These are phyloP conservation scores for Glandiceps talaboti DNA, from an alignment of 53 echinoderm and acorn worm genomes.

Conservation along the genomic window DNA sequence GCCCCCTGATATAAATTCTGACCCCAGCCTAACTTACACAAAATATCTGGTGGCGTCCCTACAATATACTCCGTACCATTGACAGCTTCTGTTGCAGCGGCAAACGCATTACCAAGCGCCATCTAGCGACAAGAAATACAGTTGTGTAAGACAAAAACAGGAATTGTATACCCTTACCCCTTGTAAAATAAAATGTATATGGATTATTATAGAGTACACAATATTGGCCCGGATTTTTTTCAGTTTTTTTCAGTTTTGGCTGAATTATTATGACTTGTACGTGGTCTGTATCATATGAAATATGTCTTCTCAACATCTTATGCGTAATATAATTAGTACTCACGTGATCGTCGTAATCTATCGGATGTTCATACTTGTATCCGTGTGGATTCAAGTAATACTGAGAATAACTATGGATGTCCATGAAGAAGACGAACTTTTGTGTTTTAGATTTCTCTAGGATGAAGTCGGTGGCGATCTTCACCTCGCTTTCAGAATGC, in stretches of 20 bases:
- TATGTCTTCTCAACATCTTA: too few species aligned
- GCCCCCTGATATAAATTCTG: too few species aligned
- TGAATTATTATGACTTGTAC: too few species aligned
- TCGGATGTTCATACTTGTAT: background rate
- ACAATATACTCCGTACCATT: slow-evolving; percentile 2
- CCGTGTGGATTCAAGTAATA: background rate
- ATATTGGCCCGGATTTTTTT: too few species aligned
- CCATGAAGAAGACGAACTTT: background rate
- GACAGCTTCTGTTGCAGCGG: background rate
- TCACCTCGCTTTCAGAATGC: background rate
- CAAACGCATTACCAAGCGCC: background rate
- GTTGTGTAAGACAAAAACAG: too few species aligned
- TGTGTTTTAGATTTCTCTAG: background rate
- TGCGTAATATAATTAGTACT: too few species aligned
- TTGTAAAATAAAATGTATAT: too few species aligned
- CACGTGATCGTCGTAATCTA: background rate
- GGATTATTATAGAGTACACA: too few species aligned
- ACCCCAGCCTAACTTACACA: too few species aligned
- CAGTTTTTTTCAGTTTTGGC: too few species aligned
- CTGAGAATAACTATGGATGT: background rate
- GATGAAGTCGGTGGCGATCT: background rate
- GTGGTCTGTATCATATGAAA: too few species aligned
- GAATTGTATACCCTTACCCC: too few species aligned
- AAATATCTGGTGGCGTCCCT: slow-evolving; percentile 5
- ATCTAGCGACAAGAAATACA: slow-evolving; percentile 1